Base-by-base conservation (phyloP, 2,797 vertebrate genomes). In the Chanos chanos region DNA sequence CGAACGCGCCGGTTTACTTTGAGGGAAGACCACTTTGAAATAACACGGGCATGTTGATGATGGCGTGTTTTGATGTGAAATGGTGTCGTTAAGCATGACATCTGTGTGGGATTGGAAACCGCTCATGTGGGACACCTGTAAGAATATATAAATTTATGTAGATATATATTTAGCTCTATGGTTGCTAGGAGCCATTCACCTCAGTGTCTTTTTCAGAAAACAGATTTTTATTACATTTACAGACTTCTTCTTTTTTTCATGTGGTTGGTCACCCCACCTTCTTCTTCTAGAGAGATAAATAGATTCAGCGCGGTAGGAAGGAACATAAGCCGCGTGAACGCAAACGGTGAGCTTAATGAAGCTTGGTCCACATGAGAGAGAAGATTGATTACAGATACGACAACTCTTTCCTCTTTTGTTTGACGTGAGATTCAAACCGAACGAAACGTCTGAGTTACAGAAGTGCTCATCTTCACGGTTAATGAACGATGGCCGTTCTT, bases 11-110 rank as follows among this genome's bases (percentile, higher is more conserved):
- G 41, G 52, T 40, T 55, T 28, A 41, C 24, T 55, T 39, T 28
- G 37, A 30, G 30, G 16, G 25, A 27, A 19, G 27, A 40, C 43
- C 19, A 21, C 19, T 43, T 21, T 41, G 21, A n/a, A n/a, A n/a
- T n/a, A n/a, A n/a, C n/a, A n/a, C n/a, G n/a, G n/a, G n/a, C n/a
- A n/a, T n/a, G n/a, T 51, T 45, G 43, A 50, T 44, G 41, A 44
- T 43, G 52, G 39, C 16, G 5, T 39, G 25, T 60, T 48, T 65
- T 51, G n/a, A n/a, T 53, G 52, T 68, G 57, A 68, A 71, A 73
- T 61, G 30, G 34, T 56, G 24, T 36, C 12, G 61, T 63, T 66
- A 53, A 48, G 48, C 50, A 45, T 64, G 68, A 66, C 64, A 51
- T 31, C 7, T 40, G 18, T 30, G 28, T 56, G 40, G 25, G 70